These are phyloP conservation scores for Graphium colonna DNA, from an alignment of 2,888 invertebrate genomes.

Conservation along the genomic window DNA sequence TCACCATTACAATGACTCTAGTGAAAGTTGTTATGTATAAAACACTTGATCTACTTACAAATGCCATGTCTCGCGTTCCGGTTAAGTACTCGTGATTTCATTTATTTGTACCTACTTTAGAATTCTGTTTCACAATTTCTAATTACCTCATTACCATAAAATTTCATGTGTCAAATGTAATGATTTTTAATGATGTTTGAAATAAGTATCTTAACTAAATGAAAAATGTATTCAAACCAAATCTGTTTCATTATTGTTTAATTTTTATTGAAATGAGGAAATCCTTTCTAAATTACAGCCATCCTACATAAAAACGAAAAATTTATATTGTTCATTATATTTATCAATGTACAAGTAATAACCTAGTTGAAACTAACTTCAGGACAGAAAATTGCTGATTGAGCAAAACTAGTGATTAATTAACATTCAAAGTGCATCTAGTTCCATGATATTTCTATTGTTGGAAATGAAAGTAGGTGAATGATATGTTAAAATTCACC, in stretches of 20 bases:
- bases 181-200: constrained; percentile 5
- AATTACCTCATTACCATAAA: constrained; percentile 72
- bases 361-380: neutral
- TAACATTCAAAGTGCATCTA: constrained; percentile 11
- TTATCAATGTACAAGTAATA: neutral
- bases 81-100: constrained; percentile 80
- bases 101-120: constrained; percentile 77
- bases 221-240: too few relatives aligned
- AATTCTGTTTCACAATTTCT: constrained; percentile 78
- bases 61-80: constrained; percentile 80
- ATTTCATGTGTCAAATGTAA: constrained; percentile 14
- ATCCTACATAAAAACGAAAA: too few relatives aligned
- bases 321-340: too few relatives aligned
- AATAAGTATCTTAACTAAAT: too few relatives aligned
- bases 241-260: too few relatives aligned
- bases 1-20: constrained; percentile 80
- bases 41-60: constrained; percentile 80
- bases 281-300: too few relatives aligned
- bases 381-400: constrained; percentile 1
- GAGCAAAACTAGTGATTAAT: constrained; percentile 7
- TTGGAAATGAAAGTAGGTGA: constrained; percentile 17
- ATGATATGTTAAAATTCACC: constrained; percentile 12
- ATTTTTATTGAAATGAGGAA: too few relatives aligned
- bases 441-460: constrained; percentile 18
- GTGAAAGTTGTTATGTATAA: constrained; percentile 81